A percentile compares a stretch with the other conserved stretches of the same genome.
Evolutionary conservation across 2,797 vertebrate genomes (phyloP).

Genomic region (Peromyscus aztecus): DNA sequence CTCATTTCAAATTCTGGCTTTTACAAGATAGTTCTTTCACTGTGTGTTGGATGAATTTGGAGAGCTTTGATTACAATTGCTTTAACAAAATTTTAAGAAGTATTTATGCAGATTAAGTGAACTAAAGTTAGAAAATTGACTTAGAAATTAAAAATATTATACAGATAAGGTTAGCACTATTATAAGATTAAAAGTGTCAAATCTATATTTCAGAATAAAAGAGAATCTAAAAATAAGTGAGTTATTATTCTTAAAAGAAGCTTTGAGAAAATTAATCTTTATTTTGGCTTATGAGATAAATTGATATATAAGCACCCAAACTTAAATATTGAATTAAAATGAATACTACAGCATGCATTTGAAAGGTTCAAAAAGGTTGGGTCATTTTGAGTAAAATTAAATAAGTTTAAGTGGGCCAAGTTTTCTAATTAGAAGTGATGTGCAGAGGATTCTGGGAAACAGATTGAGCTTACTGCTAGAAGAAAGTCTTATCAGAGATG

Average conservation of each 20-base stretch:
- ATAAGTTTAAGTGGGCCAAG: not conserved
- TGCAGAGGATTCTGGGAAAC: not conserved
- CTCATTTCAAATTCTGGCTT: not conserved
- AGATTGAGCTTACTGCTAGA: not conserved
- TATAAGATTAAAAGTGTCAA: slow-evolving; percentile 38
- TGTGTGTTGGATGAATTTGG: not conserved
- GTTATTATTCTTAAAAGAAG: not conserved
- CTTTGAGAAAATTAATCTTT: slow-evolving; percentile 6
- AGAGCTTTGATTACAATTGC: slow-evolving; percentile 18
- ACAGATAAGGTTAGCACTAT: slow-evolving; percentile 12
- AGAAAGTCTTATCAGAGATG: not conserved
- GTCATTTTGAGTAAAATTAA: not conserved
- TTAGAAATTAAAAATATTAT: slow-evolving; percentile 19
- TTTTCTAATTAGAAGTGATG: not conserved
- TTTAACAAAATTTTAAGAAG: not conserved
- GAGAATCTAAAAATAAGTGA: not conserved
- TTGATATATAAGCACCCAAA: not conserved
- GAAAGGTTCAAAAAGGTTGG: not conserved
- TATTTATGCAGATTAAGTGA: slow-evolving; percentile 12
- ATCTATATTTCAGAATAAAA: slow-evolving; percentile 10
- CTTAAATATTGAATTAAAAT: slow-evolving; percentile 7
- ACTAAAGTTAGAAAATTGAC: slow-evolving; percentile 5
- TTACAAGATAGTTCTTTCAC: not conserved
- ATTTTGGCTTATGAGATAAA: slow-evolving; percentile 40
- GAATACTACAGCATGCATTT: not conserved